Evolutionary conservation across 2,113 vertebrate genomes (phyloP).

Genomic region (Mus spicilegus): DNA sequence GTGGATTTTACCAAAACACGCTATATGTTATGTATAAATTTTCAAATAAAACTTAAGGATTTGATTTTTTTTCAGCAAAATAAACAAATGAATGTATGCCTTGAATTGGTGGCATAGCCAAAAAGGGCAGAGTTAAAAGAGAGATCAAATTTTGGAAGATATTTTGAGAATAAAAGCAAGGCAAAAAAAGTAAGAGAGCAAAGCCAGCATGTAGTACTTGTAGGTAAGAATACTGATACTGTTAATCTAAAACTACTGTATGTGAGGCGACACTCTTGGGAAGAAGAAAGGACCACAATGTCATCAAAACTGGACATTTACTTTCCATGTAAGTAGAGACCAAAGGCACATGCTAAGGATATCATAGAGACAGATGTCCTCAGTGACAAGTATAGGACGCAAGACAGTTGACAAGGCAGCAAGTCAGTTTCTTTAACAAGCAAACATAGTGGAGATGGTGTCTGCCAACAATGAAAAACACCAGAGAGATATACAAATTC

Average conservation of each 20-base stretch:
- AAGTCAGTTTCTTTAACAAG: slow-evolving; percentile 20
- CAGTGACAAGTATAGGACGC: background rate
- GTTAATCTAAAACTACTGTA: slow-evolving; percentile 14
- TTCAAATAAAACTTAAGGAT: background rate
- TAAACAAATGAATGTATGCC: background rate
- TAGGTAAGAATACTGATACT: background rate
- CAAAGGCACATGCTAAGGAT: background rate
- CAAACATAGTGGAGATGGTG: background rate
- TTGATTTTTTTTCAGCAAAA: background rate
- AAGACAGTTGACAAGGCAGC: background rate
- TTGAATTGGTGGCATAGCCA: background rate
- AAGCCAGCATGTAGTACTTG: background rate
- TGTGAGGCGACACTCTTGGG: background rate
- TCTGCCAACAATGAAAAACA: background rate
- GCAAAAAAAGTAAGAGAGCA: background rate
- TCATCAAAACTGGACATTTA: background rate
- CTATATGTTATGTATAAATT: background rate
- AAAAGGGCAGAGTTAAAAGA: slow-evolving; percentile 3
- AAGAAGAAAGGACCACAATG: background rate
- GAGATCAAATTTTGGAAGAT: background rate
- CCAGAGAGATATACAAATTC: background rate
- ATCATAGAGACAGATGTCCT: background rate
- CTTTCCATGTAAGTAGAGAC: background rate
- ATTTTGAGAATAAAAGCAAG: slow-evolving; percentile 2
- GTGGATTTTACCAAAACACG: background rate